Evolutionary conservation across 23 tunicate species (phyloP), one percentile per base, ranked within the genome.

Genomic region (Ascidia mentula): DNA sequence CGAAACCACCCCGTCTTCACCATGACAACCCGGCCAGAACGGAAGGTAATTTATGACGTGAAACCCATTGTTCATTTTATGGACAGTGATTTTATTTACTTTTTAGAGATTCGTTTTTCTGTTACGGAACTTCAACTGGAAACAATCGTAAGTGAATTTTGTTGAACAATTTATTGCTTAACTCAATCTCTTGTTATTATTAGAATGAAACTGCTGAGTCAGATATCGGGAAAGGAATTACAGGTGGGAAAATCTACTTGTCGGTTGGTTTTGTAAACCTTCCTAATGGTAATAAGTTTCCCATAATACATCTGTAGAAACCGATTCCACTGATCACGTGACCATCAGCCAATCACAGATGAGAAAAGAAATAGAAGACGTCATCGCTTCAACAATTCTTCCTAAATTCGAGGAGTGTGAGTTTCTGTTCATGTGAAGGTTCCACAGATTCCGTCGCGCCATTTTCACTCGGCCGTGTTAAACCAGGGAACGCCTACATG

Each of bases 331-430:
- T 32, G 74, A 33, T 28, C 69, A 77, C 37, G 65, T 53, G 65
- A 53, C 24, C 65, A 53, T 53, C 65, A 15, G 13, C 80, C 80
- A 77, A 45, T 45, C 69, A 6, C 77, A 82, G 30, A 85, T 85
- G 81, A 76, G 76, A 32, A 61, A 40, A 34, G 85, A 87, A 76
- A 28, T 87, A 7, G 86, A 87, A 69, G 74, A 74, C 22, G 86
- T 85, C 8, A 76, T 87, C 77, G 73, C 80, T n/a, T 38, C 75
- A 1, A 35, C 82, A 0, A 60, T 87, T 60, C 46, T 87, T 1
- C 92, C 92, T 13, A 81, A 76, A 31, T 15, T 87, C 15, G 92
- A 87, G 70, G 92, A 87, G 81, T 34, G 92, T 87, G 42, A 81
- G 92, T 74, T 74, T 5, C 7, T 20, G 4, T 42, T 15, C 65